These are phyloP conservation scores for Oreochromis niloticus DNA, from an alignment of 2,113 vertebrate species.

Conservation along the genomic window DNA sequence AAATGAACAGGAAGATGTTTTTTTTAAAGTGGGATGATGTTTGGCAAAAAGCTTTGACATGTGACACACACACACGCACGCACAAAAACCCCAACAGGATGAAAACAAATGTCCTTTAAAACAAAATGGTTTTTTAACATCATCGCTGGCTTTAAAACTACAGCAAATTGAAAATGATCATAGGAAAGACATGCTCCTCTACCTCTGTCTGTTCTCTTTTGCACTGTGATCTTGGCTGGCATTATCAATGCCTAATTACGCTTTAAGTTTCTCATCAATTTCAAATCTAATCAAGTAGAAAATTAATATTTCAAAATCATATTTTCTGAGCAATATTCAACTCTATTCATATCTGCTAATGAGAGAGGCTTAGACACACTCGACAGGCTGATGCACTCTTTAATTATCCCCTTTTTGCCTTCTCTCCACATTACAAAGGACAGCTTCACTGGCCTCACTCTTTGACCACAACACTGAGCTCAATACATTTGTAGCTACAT, in stretches of 20 bases:
- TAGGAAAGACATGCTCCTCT: background rate
- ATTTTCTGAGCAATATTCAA: constrained; percentile 40
- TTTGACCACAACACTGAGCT: background rate
- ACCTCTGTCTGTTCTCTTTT: background rate
- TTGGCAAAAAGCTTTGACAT: constrained; percentile 22
- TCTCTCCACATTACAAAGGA: background rate
- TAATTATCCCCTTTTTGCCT: constrained; percentile 29
- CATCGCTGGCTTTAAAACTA: background rate
- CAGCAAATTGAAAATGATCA: background rate
- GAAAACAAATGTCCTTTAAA: background rate
- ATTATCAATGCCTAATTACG: constrained; percentile 61
- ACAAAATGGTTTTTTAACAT: background rate
- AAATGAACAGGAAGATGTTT: background rate
- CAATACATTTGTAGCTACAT: background rate
- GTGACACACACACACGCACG: background rate
- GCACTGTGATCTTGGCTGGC: background rate
- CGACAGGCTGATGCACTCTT: constrained; percentile 18
- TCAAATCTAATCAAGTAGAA: constrained; percentile 63
- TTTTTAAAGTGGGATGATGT: background rate
- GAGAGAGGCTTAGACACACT: constrained; percentile 32
- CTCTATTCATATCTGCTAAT: constrained; percentile 47
- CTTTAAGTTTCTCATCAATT: constrained; percentile 60
- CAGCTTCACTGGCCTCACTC: background rate
- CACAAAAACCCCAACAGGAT: background rate
- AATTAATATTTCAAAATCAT: constrained; percentile 63